Evolutionary conservation across 2,113 vertebrate species (phyloP).

Genomic region (Xiphophorus maculatus): DNA sequence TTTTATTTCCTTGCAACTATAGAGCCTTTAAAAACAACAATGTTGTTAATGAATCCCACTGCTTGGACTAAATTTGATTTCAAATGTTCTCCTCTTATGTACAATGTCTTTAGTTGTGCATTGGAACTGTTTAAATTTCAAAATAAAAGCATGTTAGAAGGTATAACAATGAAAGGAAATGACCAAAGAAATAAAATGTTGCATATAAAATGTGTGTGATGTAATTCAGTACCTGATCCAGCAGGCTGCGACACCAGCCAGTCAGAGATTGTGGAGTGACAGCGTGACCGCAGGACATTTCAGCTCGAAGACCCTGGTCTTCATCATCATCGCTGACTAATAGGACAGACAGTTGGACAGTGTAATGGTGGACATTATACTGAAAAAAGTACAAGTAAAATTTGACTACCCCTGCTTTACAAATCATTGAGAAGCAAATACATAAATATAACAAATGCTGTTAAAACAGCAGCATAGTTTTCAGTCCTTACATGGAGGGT

Average conservation of each 20-base stretch:
- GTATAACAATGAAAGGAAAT: neutral
- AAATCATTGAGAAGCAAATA: neutral
- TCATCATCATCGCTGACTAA: conserved; percentile 72
- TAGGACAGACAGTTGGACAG: neutral
- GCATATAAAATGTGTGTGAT: neutral
- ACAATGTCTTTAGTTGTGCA: no score
- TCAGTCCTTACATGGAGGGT: conserved; percentile 33
- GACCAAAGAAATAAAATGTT: neutral
- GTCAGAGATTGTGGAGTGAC: conserved; percentile 79
- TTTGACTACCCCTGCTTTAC: neutral
- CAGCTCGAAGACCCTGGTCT: conserved; percentile 52
- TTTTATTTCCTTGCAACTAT: no score
- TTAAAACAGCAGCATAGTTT: fast-evolving
- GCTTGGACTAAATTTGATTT: no score
- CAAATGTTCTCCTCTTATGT: no score
- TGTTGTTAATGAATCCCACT: no score
- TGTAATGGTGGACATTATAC: neutral
- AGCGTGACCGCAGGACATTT: conserved; percentile 81
- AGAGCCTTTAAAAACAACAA: no score
- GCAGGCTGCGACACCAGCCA: conserved; percentile 74
- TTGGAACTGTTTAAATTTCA: neutral
- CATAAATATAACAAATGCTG: neutral
- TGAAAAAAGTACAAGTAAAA: neutral
- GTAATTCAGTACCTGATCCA: conserved; percentile 69
- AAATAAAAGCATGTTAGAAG: neutral